Conservation (phyloP, 2,797 vertebrate genomes). For the Amblyopsis hoosieri region DNA sequence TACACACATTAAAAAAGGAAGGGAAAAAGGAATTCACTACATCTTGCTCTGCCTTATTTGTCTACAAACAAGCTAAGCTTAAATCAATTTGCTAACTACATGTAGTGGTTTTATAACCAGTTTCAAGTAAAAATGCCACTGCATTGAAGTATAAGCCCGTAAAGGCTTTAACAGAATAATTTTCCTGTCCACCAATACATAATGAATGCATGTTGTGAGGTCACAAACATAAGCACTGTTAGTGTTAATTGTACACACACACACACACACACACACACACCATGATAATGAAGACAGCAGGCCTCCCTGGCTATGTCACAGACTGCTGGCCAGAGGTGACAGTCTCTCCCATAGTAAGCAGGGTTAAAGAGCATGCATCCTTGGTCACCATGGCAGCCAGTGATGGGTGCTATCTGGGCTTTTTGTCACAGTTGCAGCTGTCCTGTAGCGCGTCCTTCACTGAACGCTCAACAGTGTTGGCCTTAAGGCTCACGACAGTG, state of each 20-base stretch:
- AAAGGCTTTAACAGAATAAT: no score
- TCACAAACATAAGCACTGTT: background rate
- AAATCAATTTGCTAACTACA: no score
- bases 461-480: constrained; percentile 1
- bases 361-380: constrained; percentile 51
- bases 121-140: no score
- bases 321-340: constrained; percentile 51
- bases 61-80: no score
- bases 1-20: no score
- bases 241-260: background rate
- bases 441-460: constrained; percentile 34
- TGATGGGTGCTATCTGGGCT: constrained; percentile 57
- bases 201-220: no score
- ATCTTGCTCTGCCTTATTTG: no score
- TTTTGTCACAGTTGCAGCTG: constrained; percentile 60
- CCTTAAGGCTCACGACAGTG: background rate
- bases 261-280: constrained; percentile 10
- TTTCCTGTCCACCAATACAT: no score
- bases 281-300: constrained; percentile 25
- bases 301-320: constrained; percentile 45
- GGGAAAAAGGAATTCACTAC: no score
- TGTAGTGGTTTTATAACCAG: no score
- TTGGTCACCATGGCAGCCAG: constrained; percentile 57
- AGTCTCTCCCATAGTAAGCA: constrained; percentile 27
- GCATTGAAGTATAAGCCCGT: no score